phyloP scores from a whole-genome alignment of 2,888 invertebrate genomes.

The Sinopyrophorus schimmeli region DNA sequence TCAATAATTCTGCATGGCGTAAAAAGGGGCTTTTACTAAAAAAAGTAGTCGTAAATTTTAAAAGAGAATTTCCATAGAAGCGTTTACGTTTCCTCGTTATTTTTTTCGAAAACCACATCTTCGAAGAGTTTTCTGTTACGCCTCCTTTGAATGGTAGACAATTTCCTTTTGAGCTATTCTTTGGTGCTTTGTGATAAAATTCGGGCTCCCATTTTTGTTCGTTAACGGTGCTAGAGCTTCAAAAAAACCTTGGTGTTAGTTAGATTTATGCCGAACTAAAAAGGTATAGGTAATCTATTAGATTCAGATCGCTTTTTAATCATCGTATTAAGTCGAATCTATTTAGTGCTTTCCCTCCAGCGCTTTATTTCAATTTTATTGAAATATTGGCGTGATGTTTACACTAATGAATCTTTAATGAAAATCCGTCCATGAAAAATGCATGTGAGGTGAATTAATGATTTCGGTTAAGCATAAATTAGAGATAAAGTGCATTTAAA shows the following conservation, averaged over 20 bases:
- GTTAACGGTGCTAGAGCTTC: conserved; percentile 9
- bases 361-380: too few relatives aligned
- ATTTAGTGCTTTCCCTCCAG: too few relatives aligned
- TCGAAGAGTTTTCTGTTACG: conserved; percentile 22
- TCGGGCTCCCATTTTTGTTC: conserved; percentile 23
- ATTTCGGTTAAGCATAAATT: conserved; percentile 13
- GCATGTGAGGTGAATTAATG: conserved; percentile 7
- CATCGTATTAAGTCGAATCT: too few relatives aligned
- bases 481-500: conserved; percentile 11
- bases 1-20: too few relatives aligned
- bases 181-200: conserved; percentile 21
- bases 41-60: conserved; percentile 15
- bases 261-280: too few relatives aligned
- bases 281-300: too few relatives aligned
- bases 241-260: too few relatives aligned
- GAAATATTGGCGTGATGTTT: too few relatives aligned
- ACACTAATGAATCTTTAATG: too few relatives aligned
- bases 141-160: conserved; percentile 23
- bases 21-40: too few relatives aligned
- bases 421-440: too few relatives aligned
- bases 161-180: conserved; percentile 22
- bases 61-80: conserved; percentile 11
- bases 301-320: too few relatives aligned
- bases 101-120: conserved; percentile 20
- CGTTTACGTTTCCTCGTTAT: conserved; percentile 16